Evolutionary conservation across 2,113 vertebrate species (phyloP).

Genomic region (Mustela nigripes): DNA sequence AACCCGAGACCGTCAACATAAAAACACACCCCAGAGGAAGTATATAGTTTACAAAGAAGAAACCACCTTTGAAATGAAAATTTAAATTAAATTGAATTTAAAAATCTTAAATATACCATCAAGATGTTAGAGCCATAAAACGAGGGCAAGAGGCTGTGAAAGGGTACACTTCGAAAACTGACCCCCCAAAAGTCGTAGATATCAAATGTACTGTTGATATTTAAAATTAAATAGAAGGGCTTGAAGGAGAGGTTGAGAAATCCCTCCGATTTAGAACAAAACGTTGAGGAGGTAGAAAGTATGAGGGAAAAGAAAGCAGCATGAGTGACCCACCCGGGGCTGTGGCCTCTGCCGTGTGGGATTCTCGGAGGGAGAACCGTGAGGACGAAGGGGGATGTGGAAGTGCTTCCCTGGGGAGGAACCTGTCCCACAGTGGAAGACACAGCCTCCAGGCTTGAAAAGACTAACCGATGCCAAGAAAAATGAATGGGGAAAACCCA

Average conservation of each 20-base stretch:
- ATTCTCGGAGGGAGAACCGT: fast-evolving
- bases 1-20: not conserved
- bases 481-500: not conserved
- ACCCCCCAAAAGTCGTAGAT: not conserved
- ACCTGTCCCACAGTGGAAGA: not conserved
- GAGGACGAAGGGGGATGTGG: too few relatives aligned
- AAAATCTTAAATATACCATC: not conserved
- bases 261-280: not conserved
- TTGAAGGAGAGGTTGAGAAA: not conserved
- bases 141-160: not conserved
- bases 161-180: not conserved
- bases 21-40: not conserved
- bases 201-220: not conserved
- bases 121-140: not conserved
- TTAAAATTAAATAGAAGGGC: not conserved
- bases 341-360: too few relatives aligned
- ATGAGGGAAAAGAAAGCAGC: not conserved
- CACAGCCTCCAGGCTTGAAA: not conserved
- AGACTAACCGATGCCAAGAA: not conserved
- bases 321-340: not conserved
- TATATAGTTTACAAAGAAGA: not conserved
- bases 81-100: not conserved
- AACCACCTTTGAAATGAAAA: not conserved
- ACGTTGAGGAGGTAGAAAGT: not conserved
- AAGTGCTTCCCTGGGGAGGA: not conserved